A percentile compares a stretch with the other conserved stretches of the same genome.
These are phyloP conservation scores for Heteronetta atricapilla DNA, from an alignment of 2,113 vertebrate genomes.

Conservation along the genomic window DNA sequence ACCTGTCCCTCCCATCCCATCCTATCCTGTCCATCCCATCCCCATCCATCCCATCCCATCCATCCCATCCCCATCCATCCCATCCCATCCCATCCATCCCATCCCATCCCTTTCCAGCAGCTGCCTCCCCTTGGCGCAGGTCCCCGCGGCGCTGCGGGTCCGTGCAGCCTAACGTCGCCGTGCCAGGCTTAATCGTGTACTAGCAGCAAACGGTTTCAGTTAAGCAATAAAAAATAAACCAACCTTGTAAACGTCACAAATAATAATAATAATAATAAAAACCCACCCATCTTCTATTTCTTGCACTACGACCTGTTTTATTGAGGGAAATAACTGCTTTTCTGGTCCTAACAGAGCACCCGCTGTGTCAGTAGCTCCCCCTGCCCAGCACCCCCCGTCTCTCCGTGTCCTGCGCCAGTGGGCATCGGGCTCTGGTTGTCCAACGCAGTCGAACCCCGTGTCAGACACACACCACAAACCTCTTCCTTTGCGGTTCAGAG, in stretches of 20 bases:
- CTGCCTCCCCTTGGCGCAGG: not conserved
- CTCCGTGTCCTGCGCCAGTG: not conserved
- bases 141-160: not conserved
- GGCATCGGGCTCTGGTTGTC: not conserved
- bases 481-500: not conserved
- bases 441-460: accelerated
- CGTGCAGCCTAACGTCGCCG: accelerated
- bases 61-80: not conserved
- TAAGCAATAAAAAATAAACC: conserved; percentile 77
- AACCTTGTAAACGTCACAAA: not conserved
- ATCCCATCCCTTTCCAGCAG: no score
- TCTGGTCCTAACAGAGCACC: not conserved
- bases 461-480: not conserved
- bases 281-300: conserved; percentile 28
- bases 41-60: not conserved
- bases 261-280: not conserved
- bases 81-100: accelerated
- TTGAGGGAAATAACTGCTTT: not conserved
- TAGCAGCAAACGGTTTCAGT: conserved; percentile 46
- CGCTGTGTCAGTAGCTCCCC: conserved; percentile 18
- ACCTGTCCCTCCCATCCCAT: not conserved
- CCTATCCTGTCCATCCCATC: no score
- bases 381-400: conserved; percentile 1
- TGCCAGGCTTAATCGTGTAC: not conserved
- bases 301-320: conserved; percentile 62